Evolutionary conservation across 23 tunicate species (phyloP).

Genomic region (Phallusia fumigata): DNA sequence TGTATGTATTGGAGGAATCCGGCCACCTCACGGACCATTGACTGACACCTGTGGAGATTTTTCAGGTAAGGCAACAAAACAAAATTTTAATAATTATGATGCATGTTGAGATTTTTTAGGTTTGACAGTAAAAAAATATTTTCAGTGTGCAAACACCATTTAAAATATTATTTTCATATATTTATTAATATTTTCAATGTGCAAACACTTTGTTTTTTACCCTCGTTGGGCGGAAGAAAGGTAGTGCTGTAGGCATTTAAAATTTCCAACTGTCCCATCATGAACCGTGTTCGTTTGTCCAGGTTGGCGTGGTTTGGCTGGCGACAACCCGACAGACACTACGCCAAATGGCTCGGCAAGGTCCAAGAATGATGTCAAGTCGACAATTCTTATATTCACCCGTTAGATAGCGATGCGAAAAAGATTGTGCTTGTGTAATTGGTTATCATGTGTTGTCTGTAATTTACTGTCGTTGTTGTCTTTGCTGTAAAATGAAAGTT

Average conservation of each 20-base stretch:
- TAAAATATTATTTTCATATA: too few relatives aligned
- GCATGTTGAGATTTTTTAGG: too few relatives aligned
- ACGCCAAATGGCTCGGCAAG: background rate
- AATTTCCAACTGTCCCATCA: background rate
- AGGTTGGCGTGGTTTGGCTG: background rate
- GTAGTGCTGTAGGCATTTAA: background rate
- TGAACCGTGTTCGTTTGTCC: background rate
- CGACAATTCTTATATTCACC: background rate
- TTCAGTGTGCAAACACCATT: too few relatives aligned
- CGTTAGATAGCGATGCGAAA: background rate
- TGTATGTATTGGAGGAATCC: background rate
- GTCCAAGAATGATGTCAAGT: background rate
- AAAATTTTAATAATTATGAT: too few relatives aligned
- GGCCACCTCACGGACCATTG: background rate
- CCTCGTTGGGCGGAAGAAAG: too few relatives aligned
- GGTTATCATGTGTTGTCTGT: too few relatives aligned
- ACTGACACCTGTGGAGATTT: constrained; percentile 1
- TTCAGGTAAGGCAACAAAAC: background rate
- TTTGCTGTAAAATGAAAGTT: too few relatives aligned
- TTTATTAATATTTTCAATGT: too few relatives aligned
- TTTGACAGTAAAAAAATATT: too few relatives aligned
- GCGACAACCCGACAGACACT: background rate
- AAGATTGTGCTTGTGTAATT: background rate
- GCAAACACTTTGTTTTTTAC: too few relatives aligned
- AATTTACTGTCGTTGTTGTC: too few relatives aligned